A percentile compares a stretch with the other conserved stretches of the same genome.
These are phyloP conservation scores for Calameuta pallipes DNA, from an alignment of 2,888 invertebrate species.

Conservation along the genomic window DNA sequence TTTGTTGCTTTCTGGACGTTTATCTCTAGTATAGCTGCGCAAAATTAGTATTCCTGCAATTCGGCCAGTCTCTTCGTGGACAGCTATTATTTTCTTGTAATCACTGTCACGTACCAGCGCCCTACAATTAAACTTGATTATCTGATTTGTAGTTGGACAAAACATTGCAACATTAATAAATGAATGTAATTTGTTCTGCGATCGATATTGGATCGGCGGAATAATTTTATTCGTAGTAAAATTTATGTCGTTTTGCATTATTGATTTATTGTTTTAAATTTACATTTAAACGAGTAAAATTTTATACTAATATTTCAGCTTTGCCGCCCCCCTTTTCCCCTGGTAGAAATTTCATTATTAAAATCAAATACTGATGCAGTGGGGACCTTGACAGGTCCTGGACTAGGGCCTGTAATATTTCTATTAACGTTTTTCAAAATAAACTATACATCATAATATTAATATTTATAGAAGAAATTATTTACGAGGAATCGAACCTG, in stretches of 20 bases:
- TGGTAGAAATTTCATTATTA: not conserved
- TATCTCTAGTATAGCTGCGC: not conserved
- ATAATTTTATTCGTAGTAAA: not conserved
- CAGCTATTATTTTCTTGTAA: slow-evolving; percentile 2
- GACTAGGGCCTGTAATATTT: not conserved
- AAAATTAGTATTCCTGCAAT: slow-evolving; percentile 9
- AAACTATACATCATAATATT: not conserved
- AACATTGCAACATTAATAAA: not conserved
- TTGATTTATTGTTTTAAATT: too few species aligned
- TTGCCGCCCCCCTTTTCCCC: too few species aligned
- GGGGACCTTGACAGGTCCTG: not conserved
- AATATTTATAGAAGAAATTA: not conserved
- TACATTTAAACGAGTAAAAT: too few species aligned
- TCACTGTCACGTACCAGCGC: not conserved
- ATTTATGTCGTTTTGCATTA: too few species aligned
- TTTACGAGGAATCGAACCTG: not conserved
- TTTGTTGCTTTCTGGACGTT: not conserved
- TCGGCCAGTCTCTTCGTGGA: slow-evolving; percentile 7
- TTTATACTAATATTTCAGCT: too few species aligned
- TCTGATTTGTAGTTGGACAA: too few species aligned
- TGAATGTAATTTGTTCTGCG: not conserved
- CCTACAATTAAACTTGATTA: not conserved
- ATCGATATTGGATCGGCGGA: not conserved
- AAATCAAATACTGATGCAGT: not conserved
- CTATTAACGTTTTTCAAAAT: not conserved